Percentiles rank a stretch among this genome's conserved stretches.
Conservation (phyloP, 35 echinoderm and acorn worm genomes). For the Patiria miniata region DNA sequence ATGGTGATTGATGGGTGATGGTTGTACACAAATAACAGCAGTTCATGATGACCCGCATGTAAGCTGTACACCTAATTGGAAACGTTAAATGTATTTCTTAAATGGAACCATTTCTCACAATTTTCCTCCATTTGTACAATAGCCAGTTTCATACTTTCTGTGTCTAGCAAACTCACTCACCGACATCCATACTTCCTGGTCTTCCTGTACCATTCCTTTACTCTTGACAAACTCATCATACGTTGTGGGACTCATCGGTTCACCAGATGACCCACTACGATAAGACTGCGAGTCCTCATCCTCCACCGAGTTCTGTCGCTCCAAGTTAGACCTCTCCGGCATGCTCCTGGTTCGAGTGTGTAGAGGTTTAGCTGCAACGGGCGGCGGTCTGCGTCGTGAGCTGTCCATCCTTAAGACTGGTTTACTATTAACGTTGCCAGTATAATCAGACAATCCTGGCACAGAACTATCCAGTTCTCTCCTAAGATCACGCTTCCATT, state of each 20-base stretch:
- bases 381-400: background rate
- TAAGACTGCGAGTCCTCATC: conserved; percentile 7
- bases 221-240: conserved; percentile 25
- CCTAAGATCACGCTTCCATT: conserved; percentile 21
- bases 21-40: too few species aligned
- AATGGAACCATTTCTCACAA: too few species aligned
- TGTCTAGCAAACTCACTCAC: background rate
- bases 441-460: background rate
- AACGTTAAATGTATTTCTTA: too few species aligned
- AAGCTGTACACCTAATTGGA: too few species aligned
- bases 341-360: conserved; percentile 3
- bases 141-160: too few species aligned
- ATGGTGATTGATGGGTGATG: too few species aligned
- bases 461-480: background rate
- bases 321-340: background rate
- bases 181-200: conserved; percentile 26
- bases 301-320: conserved; percentile 12
- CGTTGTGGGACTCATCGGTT: conserved; percentile 1
- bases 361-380: background rate
- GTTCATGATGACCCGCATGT: too few species aligned
- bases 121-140: too few species aligned
- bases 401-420: conserved; percentile 6
- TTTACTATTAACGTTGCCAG: background rate
- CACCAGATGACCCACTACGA: conserved; percentile 2
- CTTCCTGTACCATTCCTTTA: conserved; percentile 1